Evolutionary conservation across 2,888 invertebrate species (phyloP).

Genomic region (Agrenia bidenticulata): DNA sequence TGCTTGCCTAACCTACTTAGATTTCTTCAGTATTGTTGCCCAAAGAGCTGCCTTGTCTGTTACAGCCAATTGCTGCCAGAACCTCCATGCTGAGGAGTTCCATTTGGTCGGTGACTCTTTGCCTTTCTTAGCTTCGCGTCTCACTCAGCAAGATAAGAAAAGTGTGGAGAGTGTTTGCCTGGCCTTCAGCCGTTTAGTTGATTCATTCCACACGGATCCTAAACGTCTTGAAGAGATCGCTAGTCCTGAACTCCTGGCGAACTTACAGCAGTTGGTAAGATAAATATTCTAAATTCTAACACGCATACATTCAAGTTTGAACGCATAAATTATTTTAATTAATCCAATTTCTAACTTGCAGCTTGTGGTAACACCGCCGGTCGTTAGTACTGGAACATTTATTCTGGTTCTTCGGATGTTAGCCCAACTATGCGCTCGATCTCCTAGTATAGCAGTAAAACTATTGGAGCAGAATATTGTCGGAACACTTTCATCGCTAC

Average conservation of each 20-base stretch:
- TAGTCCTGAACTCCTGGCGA: slow-evolving; percentile 83
- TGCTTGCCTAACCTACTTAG: slow-evolving; percentile 92
- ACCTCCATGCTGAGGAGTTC: slow-evolving; percentile 90
- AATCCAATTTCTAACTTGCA: slow-evolving; percentile 54
- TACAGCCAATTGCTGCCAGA: slow-evolving; percentile 96
- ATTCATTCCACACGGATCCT: slow-evolving; percentile 92
- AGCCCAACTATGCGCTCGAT: slow-evolving; percentile 92
- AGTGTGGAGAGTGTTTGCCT: slow-evolving; percentile 96
- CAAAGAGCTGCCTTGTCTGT: slow-evolving; percentile 95
- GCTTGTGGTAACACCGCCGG: slow-evolving; percentile 91
- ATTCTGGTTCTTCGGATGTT: slow-evolving; percentile 95
- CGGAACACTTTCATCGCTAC: slow-evolving; percentile 87
- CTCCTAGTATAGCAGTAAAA: slow-evolving; percentile 89
- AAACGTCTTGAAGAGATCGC: slow-evolving; percentile 90
- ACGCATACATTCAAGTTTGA: background rate
- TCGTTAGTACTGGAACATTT: slow-evolving; percentile 91
- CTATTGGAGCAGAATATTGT: slow-evolving; percentile 93
- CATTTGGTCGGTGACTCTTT: slow-evolving; percentile 86
- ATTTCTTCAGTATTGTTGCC: slow-evolving; percentile 98
- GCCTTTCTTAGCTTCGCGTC: slow-evolving; percentile 72
- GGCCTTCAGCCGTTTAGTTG: slow-evolving; percentile 93
- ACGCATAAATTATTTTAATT: background rate
- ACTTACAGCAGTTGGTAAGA: slow-evolving; percentile 84
- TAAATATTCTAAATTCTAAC: background rate
- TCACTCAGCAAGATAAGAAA: slow-evolving; percentile 80